These are phyloP conservation scores for Archips crataeganus DNA, from an alignment of 2,888 invertebrate species.

Conservation along the genomic window DNA sequence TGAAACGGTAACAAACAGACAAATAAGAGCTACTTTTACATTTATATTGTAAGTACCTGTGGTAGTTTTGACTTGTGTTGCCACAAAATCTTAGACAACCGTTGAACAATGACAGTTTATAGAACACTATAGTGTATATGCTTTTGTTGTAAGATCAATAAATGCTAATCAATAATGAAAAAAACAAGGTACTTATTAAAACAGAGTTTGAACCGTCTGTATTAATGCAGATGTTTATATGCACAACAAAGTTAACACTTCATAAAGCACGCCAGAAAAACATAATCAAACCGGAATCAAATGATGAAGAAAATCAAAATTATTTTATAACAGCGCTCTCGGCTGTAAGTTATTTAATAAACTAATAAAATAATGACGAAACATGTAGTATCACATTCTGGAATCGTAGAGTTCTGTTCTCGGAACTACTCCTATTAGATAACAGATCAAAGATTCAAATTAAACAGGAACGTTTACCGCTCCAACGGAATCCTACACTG, in stretches of 20 bases:
- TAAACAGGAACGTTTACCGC: slow-evolving; percentile 66
- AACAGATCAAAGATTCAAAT: slow-evolving; percentile 76
- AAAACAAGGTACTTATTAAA: too few relatives aligned
- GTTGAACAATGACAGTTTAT: too few relatives aligned
- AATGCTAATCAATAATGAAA: too few relatives aligned
- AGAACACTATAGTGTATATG: too few relatives aligned
- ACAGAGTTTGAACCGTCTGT: too few relatives aligned
- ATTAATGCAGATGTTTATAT: too few relatives aligned
- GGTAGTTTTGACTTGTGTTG: too few relatives aligned
- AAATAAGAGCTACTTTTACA: too few relatives aligned
- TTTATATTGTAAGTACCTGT: too few relatives aligned
- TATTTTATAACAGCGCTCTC: background rate
- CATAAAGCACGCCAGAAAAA: background rate
- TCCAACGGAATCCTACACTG: slow-evolving; percentile 53
- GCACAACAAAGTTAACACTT: background rate
- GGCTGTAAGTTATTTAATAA: slow-evolving; percentile 69
- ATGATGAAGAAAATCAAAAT: slow-evolving; percentile 6
- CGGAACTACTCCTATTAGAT: slow-evolving; percentile 77
- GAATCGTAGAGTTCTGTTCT: slow-evolving; percentile 70
- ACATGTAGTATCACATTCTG: slow-evolving; percentile 63
- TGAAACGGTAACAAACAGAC: too few relatives aligned
- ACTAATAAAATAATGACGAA: slow-evolving; percentile 55
- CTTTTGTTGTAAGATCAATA: too few relatives aligned
- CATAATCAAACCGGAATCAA: background rate
- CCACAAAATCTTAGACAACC: too few relatives aligned